Conservation (phyloP, 2,888 invertebrate genomes). For the Orchesella flavescens region DNA sequence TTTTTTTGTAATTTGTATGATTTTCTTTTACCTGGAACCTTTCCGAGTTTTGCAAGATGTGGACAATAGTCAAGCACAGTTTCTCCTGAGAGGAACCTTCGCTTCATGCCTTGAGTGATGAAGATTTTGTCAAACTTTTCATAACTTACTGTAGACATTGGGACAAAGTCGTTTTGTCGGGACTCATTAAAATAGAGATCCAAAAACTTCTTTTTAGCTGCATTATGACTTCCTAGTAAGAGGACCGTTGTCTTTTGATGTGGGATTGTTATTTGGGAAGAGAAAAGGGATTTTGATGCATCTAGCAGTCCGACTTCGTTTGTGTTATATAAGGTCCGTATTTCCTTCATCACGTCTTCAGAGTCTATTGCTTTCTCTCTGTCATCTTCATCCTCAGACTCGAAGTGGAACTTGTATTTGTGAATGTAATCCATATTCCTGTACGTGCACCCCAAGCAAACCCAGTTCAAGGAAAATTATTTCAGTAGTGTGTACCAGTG, state of each 20-base stretch:
- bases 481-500: too few relatives aligned
- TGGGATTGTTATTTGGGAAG: constrained; percentile 30
- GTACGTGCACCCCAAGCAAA: too few relatives aligned
- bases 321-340: constrained; percentile 27
- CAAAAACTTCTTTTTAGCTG: constrained; percentile 45
- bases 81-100: constrained; percentile 33
- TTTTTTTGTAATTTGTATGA: too few relatives aligned
- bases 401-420: too few relatives aligned
- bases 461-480: too few relatives aligned
- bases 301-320: constrained; percentile 22
- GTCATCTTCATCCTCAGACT: too few relatives aligned
- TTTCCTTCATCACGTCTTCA: constrained; percentile 37
- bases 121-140: constrained; percentile 47
- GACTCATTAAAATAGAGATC: constrained; percentile 40
- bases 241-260: constrained; percentile 42
- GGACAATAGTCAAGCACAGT: constrained; percentile 50
- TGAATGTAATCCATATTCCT: too few relatives aligned
- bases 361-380: too few relatives aligned
- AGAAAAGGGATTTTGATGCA: constrained; percentile 2
- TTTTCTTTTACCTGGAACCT: constrained; percentile 44
- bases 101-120: constrained; percentile 42
- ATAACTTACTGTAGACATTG: constrained; percentile 29
- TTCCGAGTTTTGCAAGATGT: constrained; percentile 38
- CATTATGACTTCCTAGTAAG: constrained; percentile 25
- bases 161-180: background rate